A percentile compares a stretch with the other conserved stretches of the same genome.
These are phyloP conservation scores for Sphaerophoria taeniata DNA, from an alignment of 2,888 invertebrate species.

Conservation along the genomic window DNA sequence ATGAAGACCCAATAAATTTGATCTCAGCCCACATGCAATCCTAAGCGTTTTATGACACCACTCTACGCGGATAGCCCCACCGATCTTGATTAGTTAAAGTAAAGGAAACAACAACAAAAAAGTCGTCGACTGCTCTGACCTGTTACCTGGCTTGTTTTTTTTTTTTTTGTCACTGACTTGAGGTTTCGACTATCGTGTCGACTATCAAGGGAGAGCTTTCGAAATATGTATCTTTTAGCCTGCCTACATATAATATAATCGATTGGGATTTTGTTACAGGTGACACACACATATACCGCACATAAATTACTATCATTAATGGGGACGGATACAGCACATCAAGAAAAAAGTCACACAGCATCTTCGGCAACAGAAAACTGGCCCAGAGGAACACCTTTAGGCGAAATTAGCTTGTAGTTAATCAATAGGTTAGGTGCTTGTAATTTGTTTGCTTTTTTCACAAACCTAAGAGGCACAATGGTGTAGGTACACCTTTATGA, in stretches of 20 bases:
- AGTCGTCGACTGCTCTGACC: conserved; percentile 62
- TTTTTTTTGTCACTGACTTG: conserved; percentile 3
- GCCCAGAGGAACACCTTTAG: not conserved
- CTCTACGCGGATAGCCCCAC: conserved; percentile 67
- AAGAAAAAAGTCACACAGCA: conserved; percentile 23
- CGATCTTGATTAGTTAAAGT: conserved; percentile 72
- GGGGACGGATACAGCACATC: conserved; percentile 63
- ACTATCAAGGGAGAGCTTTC: conserved; percentile 61
- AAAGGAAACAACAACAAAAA: not conserved
- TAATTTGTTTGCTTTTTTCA: not conserved
- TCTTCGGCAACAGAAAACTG: conserved; percentile 11
- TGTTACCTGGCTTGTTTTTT: conserved; percentile 56
- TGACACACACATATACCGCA: conserved; percentile 72
- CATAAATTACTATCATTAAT: conserved; percentile 74
- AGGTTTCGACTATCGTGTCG: conserved; percentile 11
- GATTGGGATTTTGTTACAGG: conserved; percentile 74
- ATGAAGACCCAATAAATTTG: conserved; percentile 75
- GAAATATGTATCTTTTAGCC: conserved; percentile 58
- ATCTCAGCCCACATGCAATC: conserved; percentile 74
- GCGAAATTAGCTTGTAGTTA: not conserved
- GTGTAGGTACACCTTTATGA: not conserved
- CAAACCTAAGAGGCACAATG: not conserved
- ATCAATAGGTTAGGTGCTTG: not conserved
- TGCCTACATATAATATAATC: conserved; percentile 73
- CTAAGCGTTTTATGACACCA: conserved; percentile 75